phyloP scores from a whole-genome alignment of 2,113 vertebrate genomes.

The Rallus limicola region DNA sequence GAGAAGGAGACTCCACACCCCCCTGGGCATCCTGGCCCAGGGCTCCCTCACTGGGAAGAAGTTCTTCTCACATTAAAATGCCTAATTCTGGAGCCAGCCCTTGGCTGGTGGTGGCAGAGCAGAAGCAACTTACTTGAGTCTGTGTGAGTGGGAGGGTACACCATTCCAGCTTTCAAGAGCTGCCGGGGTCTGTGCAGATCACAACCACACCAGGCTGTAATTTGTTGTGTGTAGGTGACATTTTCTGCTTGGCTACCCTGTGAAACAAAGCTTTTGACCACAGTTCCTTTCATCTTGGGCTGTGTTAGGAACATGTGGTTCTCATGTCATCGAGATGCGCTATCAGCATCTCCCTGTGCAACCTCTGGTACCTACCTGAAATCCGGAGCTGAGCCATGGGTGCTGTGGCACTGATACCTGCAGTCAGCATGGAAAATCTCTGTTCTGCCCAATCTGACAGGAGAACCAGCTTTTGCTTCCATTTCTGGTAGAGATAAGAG shows the following conservation, averaged over 20 bases:
- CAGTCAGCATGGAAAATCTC: not conserved
- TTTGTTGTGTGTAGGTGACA: not conserved
- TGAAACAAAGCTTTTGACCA: not conserved
- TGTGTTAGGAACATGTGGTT: not conserved
- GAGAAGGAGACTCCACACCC: no score
- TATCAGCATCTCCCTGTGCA: not conserved
- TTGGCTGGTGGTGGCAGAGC: not conserved
- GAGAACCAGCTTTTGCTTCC: not conserved
- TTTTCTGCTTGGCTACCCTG: not conserved
- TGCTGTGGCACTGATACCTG: fast-evolving
- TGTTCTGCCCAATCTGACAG: not conserved
- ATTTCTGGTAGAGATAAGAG: not conserved
- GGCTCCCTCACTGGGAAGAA: no score
- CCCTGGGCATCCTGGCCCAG: no score
- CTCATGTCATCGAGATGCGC: fast-evolving
- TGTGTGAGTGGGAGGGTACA: not conserved
- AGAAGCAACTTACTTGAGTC: not conserved
- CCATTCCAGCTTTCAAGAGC: not conserved
- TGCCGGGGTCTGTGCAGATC: not conserved
- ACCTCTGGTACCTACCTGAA: not conserved
- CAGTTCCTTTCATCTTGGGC: not conserved
- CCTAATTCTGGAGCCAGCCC: not conserved
- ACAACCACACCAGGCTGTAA: not conserved
- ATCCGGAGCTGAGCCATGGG: not conserved
- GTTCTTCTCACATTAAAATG: not conserved